These are phyloP conservation scores for Ctenosaura bakeri DNA, from an alignment of 2,797 vertebrate genomes.

Conservation along the genomic window DNA sequence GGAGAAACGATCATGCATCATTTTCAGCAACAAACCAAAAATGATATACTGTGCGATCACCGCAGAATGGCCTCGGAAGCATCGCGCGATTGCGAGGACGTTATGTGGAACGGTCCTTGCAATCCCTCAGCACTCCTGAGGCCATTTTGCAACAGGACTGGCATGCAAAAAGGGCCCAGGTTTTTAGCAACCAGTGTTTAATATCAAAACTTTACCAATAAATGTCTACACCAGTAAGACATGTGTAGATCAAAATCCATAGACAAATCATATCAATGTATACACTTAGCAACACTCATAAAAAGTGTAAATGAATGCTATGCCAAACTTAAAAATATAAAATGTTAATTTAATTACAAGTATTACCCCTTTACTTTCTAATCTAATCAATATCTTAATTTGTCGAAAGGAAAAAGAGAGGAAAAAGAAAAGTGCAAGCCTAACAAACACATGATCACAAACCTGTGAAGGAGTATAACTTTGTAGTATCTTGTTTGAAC, in stretches of 20 bases:
- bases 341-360: neutral
- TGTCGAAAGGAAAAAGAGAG: neutral
- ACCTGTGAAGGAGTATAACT: neutral
- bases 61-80: no score
- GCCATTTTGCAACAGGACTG: no score
- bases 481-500: neutral
- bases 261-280: neutral
- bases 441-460: neutral
- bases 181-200: neutral
- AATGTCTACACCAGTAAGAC: neutral
- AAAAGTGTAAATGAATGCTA: neutral
- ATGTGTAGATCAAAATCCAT: neutral
- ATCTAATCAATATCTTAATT: neutral
- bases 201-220: neutral
- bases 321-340: neutral
- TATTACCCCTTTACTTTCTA: neutral
- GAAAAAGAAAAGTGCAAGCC: neutral
- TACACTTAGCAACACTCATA: neutral
- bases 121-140: no score
- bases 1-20: no score
- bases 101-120: no score
- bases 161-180: no score
- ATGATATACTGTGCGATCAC: no score
- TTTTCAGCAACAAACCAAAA: no score
- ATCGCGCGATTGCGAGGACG: no score